phyloP scores from a whole-genome alignment of 2,797 vertebrate genomes.

The Serranus cabrilla region DNA sequence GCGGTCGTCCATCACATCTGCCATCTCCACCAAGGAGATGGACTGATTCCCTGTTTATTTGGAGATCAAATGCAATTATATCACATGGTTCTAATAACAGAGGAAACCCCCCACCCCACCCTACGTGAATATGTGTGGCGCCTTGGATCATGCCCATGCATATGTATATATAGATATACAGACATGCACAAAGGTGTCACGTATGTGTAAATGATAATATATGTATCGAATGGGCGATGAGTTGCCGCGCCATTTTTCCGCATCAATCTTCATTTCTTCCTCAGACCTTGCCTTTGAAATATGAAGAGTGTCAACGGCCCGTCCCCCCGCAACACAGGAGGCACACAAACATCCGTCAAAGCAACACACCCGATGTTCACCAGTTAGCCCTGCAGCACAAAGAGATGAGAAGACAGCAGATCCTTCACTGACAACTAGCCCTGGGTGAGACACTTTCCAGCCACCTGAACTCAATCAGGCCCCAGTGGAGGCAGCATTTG shows the following conservation, averaged over 20 bases:
- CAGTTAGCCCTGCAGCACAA: slow-evolving; percentile 73
- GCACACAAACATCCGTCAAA: slow-evolving; percentile 78
- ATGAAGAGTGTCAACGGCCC: slow-evolving; percentile 85
- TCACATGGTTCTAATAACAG: slow-evolving; percentile 88
- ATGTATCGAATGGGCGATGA: slow-evolving; percentile 75
- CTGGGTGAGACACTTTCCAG: slow-evolving; percentile 82
- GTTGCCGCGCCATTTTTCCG: slow-evolving; percentile 57
- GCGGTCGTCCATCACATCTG: slow-evolving; percentile 89
- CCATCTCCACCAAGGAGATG: slow-evolving; percentile 87
- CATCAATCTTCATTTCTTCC: slow-evolving; percentile 89
- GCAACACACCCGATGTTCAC: slow-evolving; percentile 64
- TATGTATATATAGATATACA: slow-evolving; percentile 73
- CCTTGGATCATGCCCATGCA: slow-evolving; percentile 74
- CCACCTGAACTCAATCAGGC: slow-evolving; percentile 84
- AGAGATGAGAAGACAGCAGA: slow-evolving; percentile 77
- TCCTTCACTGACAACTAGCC: slow-evolving; percentile 85
- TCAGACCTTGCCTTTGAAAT: slow-evolving; percentile 85
- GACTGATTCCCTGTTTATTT: slow-evolving; percentile 89
- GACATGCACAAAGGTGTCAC: slow-evolving; percentile 74
- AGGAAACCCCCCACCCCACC: slow-evolving; percentile 56
- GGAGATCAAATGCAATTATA: slow-evolving; percentile 90
- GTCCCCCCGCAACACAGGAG: slow-evolving; percentile 81
- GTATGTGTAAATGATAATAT: slow-evolving; percentile 85
- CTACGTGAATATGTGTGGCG: slow-evolving; percentile 63
- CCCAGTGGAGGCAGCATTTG: slow-evolving; percentile 71